Conservation (phyloP, 2,888 invertebrate species). For the Oligia latruncula region DNA sequence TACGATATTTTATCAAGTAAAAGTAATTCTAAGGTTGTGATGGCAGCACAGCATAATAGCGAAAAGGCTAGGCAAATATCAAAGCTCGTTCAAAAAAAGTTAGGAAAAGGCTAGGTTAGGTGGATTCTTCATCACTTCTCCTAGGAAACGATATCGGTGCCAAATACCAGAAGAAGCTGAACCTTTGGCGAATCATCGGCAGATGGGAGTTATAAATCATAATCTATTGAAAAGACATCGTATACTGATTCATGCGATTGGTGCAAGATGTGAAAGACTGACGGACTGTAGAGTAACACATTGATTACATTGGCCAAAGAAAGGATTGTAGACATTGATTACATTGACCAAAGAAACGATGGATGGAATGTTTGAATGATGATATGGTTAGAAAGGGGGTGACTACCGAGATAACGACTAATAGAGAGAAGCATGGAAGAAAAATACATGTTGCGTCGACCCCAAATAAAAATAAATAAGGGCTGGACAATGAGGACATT, state of each 20-base stretch:
- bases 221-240: conserved; percentile 68
- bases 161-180: conserved; percentile 50
- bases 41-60: background rate
- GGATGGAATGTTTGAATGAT: no score
- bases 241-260: conserved; percentile 64
- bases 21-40: background rate
- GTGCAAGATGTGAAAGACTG: conserved; percentile 27
- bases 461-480: no score
- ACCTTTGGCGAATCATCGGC: conserved; percentile 64
- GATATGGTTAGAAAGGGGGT: no score
- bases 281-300: background rate
- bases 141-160: conserved; percentile 24
- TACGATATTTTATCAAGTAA: background rate
- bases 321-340: no score
- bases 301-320: no score
- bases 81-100: background rate
- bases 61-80: background rate
- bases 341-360: no score
- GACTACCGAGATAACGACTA: no score
- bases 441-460: no score
- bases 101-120: background rate
- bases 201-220: conserved; percentile 70
- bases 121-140: background rate
- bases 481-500: no score
- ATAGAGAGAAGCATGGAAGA: no score